Conservation (phyloP, 2,888 invertebrate genomes). For the Drosophila mercatorum region DNA sequence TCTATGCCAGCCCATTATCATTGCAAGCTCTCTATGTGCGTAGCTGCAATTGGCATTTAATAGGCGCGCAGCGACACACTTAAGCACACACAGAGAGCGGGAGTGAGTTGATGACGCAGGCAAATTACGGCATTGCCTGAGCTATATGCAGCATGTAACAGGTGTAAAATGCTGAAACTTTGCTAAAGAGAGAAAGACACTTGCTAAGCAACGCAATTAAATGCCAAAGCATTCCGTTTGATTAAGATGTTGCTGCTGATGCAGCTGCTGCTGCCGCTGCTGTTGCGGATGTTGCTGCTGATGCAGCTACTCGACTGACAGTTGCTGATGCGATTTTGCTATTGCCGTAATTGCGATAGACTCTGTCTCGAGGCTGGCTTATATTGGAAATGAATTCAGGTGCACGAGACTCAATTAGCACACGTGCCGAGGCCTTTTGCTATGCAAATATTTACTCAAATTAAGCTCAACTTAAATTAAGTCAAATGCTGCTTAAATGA, state of each 20-base stretch:
- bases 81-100: background rate
- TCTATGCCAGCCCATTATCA: conserved; percentile 29
- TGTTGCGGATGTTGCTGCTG: background rate
- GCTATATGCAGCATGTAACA: conserved; percentile 41
- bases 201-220: conserved; percentile 33
- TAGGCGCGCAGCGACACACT: conserved; percentile 47
- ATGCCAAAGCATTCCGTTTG: conserved; percentile 37
- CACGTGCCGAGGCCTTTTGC: conserved; percentile 5
- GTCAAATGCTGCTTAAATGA: background rate
- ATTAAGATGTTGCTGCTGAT: conserved; percentile 29
- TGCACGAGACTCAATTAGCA: conserved; percentile 7
- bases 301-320: background rate
- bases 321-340: conserved; percentile 6
- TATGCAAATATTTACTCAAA: conserved; percentile 25
- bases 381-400: conserved; percentile 4
- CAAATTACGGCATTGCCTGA: conserved; percentile 26
- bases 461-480: conserved; percentile 4
- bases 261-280: background rate
- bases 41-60: conserved; percentile 66
- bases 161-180: conserved; percentile 48
- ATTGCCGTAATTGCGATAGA: conserved; percentile 6
- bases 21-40: conserved; percentile 28
- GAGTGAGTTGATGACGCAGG: conserved; percentile 40
- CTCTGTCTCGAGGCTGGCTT: background rate
- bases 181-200: conserved; percentile 18